phyloP scores from a whole-genome alignment of 1,140 invertebrate genomes.

The Hirudo medicinalis region DNA sequence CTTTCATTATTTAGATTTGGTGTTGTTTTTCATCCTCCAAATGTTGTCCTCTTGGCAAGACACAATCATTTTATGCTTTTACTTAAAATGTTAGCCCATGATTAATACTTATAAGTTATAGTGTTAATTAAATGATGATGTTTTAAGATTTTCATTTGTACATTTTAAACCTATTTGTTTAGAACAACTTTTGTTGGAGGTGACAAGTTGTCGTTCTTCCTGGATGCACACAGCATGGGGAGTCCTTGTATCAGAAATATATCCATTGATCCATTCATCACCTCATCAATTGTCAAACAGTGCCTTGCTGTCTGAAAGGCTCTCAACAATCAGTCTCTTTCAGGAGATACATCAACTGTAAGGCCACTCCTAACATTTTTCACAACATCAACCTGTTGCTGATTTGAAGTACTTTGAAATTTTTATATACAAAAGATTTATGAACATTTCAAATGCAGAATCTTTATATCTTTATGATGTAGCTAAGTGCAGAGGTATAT shows the following conservation, averaged over 20 bases:
- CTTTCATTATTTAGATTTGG: no score
- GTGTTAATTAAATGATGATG: neutral
- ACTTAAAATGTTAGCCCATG: neutral
- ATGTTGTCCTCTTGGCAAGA: no score
- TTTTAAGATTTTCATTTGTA: constrained; percentile 7
- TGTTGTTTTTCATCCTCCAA: no score
- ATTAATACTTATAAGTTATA: neutral
- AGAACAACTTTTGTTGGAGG: neutral
- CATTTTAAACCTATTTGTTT: neutral
- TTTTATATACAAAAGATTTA: neutral
- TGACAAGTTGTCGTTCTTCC: neutral
- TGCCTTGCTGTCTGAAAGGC: neutral
- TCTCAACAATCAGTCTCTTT: neutral
- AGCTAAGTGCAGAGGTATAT: no score
- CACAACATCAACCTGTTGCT: neutral
- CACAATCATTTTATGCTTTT: neutral
- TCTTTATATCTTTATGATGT: no score
- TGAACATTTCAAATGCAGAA: neutral
- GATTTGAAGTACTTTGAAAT: neutral
- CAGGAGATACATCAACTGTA: no score
- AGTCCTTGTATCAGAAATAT: neutral
- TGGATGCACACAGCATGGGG: neutral
- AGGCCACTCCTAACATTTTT: neutral
- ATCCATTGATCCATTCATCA: constrained; percentile 1
- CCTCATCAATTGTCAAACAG: neutral